Base-by-base conservation (phyloP, 2,113 vertebrate species). In the Orthonyx spaldingii region DNA sequence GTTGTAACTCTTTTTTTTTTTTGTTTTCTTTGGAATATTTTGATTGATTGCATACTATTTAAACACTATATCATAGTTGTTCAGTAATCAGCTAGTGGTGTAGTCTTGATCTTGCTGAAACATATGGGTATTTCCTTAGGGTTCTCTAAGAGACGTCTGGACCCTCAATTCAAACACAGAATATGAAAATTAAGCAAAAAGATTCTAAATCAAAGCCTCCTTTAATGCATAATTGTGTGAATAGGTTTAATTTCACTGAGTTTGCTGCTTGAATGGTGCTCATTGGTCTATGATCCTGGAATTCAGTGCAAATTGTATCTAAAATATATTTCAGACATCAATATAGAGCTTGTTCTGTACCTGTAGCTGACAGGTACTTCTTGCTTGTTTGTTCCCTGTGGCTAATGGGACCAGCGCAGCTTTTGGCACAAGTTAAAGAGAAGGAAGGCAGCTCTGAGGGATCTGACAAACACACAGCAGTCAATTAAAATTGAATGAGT, bases 401-500 rank as follows among this genome's bases (percentile, higher is more conserved):
- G 75, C 84, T 91, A 74, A 90, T 92, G 69, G 64, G 52, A 92
- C 57, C 60, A 15, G 64, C 11, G 10, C 37, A 65, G 85, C 93
- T 95, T 86, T 84, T 96, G 94, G 90, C 90, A 89, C 68, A 95
- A 71, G 79, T 74, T 94, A 92, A 87, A 78, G 39, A 93, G 83
- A 80, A 88, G 23, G 71, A 26, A 93, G 32, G 64, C 63, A 41
- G 64, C 80, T 87, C 92, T 84, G 60, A 90, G 80, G 53, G 49
- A 75, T 79, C 46, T 80, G 85, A 94, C 68, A 90, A 74, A 84
- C 80, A 75, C 68, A 77, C 24, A 78, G 83, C 42, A 94, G 96
- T 93, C 96, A 95, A 93, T 94, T 96, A 95, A 95, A 95, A 81
- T 89, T 90, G 93, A 95, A 81, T 87, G 84, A 94, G 47, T 91